These are phyloP conservation scores for Euphydryas editha DNA, from an alignment of 2,888 invertebrate species.

Conservation along the genomic window DNA sequence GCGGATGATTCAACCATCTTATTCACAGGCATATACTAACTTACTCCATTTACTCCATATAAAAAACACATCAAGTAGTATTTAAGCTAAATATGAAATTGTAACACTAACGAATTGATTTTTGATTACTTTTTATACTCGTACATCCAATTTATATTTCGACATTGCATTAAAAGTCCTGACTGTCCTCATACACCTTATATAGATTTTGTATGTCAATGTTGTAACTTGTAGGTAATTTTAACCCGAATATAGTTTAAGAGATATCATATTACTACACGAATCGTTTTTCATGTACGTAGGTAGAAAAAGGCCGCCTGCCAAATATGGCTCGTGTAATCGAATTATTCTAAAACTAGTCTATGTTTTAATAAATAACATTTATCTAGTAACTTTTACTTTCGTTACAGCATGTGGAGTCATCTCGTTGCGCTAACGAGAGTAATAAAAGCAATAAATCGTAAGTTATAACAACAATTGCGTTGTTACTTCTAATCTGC, in stretches of 20 bases:
- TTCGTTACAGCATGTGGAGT: neutral
- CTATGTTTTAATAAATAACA: neutral
- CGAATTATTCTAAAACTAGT: neutral
- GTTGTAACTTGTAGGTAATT: neutral
- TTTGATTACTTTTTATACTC: no score
- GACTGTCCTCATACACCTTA: neutral
- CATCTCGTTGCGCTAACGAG: slow-evolving; percentile 1
- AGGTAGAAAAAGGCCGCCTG: neutral
- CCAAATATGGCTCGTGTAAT: slow-evolving; percentile 6
- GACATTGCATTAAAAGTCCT: neutral
- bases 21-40: slow-evolving; percentile 1
- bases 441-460: slow-evolving; percentile 13
- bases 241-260: neutral
- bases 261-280: neutral
- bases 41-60: slow-evolving; percentile 1
- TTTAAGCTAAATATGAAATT: neutral
- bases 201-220: neutral
- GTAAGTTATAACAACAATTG: slow-evolving; percentile 5
- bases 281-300: neutral
- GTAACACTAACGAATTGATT: neutral
- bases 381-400: neutral
- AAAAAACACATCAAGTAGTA: slow-evolving; percentile 3
- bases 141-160: neutral
- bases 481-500: slow-evolving; percentile 14
- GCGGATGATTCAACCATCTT: slow-evolving; percentile 8